These are phyloP conservation scores for Ecliptopera silaceata DNA, from an alignment of 2,888 invertebrate genomes.

Conservation along the genomic window DNA sequence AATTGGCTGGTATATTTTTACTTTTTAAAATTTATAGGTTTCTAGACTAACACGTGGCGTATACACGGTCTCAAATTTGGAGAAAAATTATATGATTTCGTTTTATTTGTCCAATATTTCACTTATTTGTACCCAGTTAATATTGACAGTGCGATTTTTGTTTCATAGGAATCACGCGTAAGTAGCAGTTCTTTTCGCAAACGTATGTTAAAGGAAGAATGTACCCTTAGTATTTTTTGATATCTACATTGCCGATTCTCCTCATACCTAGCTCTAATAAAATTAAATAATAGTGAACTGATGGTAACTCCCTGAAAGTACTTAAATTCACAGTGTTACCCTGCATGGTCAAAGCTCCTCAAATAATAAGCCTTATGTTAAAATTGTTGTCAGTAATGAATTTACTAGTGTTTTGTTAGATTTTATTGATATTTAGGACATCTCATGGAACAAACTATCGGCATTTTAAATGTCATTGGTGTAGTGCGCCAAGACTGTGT, in stretches of 20 bases:
- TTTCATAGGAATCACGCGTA: slow-evolving; percentile 84
- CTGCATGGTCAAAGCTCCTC: slow-evolving; percentile 56
- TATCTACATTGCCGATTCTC: slow-evolving; percentile 44
- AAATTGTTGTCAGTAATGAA: slow-evolving; percentile 6
- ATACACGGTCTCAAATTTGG: background rate
- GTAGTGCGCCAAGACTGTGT: slow-evolving; percentile 2
- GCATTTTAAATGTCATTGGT: too few relatives aligned
- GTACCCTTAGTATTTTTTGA: slow-evolving; percentile 63
- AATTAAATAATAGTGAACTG: slow-evolving; percentile 43
- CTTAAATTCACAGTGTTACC: slow-evolving; percentile 49
- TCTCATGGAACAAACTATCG: background rate
- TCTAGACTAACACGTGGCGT: too few relatives aligned
- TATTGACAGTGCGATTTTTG: slow-evolving; percentile 71
- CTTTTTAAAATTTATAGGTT: too few relatives aligned
- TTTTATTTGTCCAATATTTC: slow-evolving; percentile 36
- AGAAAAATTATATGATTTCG: background rate
- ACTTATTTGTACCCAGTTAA: slow-evolving; percentile 47
- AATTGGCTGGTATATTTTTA: too few relatives aligned
- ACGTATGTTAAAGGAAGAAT: slow-evolving; percentile 69
- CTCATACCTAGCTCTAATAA: slow-evolving; percentile 42
- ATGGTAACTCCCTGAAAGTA: slow-evolving; percentile 38
- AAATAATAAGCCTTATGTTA: slow-evolving; percentile 37
- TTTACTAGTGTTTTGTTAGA: slow-evolving; percentile 5
- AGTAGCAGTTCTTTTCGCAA: slow-evolving; percentile 63
- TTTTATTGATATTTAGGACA: slow-evolving; percentile 13